Evolutionary conservation across 2,797 vertebrate genomes (phyloP).

Genomic region (Molossus molossus): DNA sequence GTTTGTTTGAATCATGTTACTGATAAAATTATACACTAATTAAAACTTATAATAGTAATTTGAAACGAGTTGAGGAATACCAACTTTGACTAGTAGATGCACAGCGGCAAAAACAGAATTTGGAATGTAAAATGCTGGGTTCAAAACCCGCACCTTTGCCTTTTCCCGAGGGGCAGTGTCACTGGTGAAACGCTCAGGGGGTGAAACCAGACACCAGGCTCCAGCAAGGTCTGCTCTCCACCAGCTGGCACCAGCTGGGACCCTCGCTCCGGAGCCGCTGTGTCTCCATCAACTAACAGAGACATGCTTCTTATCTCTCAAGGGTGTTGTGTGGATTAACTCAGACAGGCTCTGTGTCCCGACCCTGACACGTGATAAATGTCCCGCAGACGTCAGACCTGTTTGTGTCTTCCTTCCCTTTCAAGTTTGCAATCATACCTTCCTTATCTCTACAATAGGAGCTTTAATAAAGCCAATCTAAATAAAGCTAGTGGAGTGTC

Average conservation of each 20-base stretch:
- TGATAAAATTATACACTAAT: background rate
- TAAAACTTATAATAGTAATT: background rate
- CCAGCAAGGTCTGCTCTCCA: background rate
- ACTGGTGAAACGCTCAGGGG: background rate
- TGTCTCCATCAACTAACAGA: background rate
- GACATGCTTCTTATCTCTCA: background rate
- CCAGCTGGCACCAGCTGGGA: background rate
- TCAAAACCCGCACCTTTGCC: background rate
- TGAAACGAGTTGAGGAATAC: background rate
- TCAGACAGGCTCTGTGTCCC: background rate
- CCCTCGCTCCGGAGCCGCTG: background rate
- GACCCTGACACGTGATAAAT: background rate
- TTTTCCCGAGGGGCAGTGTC: background rate
- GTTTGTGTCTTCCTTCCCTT: background rate
- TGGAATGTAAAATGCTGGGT: background rate
- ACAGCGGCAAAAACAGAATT: background rate
- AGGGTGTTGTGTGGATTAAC: background rate
- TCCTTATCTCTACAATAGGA: background rate
- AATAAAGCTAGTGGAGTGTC: background rate
- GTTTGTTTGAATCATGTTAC: background rate
- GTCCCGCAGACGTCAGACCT: background rate
- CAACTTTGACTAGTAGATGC: background rate
- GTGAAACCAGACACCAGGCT: background rate
- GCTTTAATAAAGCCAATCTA: background rate
- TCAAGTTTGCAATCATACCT: background rate